Base-by-base conservation (phyloP, 2,888 invertebrate genomes). In the Amblyjoppa proteus region DNA sequence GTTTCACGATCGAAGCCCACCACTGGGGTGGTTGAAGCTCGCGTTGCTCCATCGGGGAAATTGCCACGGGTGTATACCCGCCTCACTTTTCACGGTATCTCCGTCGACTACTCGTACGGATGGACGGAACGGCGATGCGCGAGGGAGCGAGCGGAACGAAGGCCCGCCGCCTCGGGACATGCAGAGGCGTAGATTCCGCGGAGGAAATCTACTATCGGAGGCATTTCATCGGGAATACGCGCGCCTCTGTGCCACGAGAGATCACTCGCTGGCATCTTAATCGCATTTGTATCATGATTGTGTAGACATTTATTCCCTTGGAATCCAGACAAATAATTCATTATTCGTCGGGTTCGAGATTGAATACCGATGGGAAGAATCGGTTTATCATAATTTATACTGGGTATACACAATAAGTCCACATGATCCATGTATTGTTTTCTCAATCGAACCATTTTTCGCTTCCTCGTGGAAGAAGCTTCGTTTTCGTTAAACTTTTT, bases 211-310 rank as follows among this genome's bases (percentile, higher is more conserved):
- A 58, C 58, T 58, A 58, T 58, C 58, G 28, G 13, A 58, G 58
- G 58, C 58, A 58, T 58, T 58, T 58, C 58, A 58, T 58, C 58
- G 28, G 58, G 58, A 58, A 58, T 58, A 58, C 28, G 28, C 58
- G 58, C 4, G 58, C 58, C 58, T 58, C 3, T 9, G 58, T 4
- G 58, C 25, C 13, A 25, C 28, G 28, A 28, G 58, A 58, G 28
- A 25, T 25, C 28, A 25, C 28, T 28, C 58, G 25, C 4, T 11
- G 58, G 58, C 58, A 28, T 58, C 58, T 58, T 58, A 58, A 58
- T 25, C 56, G 56, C 56, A 56, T 56, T 56, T 56, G 25, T 56
- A 56, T 56, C 41, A 11, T 41, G 41, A 41, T 56, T 9, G 56
- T 11, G 20, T 25, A 20, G 25, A 56, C 56, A 56, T 56, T 56